These are phyloP conservation scores for Panopea generosa DNA, from an alignment of 2,888 invertebrate genomes.

Conservation along the genomic window DNA sequence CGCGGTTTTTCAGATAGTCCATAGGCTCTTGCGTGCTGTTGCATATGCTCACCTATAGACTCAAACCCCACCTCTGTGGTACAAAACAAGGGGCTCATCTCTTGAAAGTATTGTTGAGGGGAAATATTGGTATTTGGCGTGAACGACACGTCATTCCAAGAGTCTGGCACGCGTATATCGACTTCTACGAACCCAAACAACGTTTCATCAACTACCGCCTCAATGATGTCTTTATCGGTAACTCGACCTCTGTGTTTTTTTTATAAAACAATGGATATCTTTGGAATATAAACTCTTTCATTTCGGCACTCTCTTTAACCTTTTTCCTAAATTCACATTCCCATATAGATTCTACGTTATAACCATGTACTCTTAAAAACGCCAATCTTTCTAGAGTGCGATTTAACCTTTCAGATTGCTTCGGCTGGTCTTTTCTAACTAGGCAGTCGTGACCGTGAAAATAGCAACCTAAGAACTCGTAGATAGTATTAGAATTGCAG, in stretches of 20 bases:
- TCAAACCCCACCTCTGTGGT: conserved; percentile 20
- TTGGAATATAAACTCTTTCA: background rate
- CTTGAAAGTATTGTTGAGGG: conserved; percentile 24
- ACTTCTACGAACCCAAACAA: conserved; percentile 33
- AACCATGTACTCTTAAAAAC: conserved; percentile 8
- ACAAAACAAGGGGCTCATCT: conserved; percentile 29
- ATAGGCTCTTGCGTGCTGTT: background rate
- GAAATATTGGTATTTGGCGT: conserved; percentile 8
- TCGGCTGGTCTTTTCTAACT: background rate
- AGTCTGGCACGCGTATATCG: conserved; percentile 25
- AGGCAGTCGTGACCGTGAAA: conserved; percentile 17
- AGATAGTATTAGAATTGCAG: conserved; percentile 4
- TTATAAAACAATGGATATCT: background rate
- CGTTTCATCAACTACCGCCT: conserved; percentile 9
- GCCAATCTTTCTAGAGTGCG: conserved; percentile 1
- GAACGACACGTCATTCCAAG: conserved; percentile 8
- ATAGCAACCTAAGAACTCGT: conserved; percentile 19
- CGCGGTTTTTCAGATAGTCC: conserved; percentile 9
- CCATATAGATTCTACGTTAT: conserved; percentile 14
- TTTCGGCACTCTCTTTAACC: conserved; percentile 6
- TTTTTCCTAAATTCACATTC: conserved; percentile 35
- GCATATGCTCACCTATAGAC: conserved; percentile 32
- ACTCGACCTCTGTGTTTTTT: conserved; percentile 15
- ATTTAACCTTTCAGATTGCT: conserved; percentile 1
- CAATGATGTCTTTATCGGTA: conserved; percentile 5